Conservation (phyloP, 2,888 invertebrate species). For the Oscheius sp. region DNA sequence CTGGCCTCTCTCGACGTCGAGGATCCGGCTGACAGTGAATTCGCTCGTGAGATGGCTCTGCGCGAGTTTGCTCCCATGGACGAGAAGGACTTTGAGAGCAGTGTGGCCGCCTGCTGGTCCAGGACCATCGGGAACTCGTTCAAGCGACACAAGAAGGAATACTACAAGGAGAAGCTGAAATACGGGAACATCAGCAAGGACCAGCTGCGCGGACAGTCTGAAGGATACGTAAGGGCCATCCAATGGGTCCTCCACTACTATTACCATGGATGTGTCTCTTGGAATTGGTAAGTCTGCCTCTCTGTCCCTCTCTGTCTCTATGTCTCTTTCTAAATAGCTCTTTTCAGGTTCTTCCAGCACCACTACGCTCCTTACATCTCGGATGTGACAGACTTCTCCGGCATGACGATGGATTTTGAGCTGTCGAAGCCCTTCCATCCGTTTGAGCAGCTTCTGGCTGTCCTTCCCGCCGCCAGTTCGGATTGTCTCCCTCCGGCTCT, state of each 20-base stretch:
- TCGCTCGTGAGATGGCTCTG: conserved; percentile 48
- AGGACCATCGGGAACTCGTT: conserved; percentile 81
- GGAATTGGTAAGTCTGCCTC: conserved; percentile 87
- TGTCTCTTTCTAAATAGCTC: neutral
- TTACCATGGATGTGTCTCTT: conserved; percentile 93
- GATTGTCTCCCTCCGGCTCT: conserved; percentile 83
- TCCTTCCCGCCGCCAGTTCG: conserved; percentile 88
- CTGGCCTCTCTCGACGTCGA: conserved; percentile 10
- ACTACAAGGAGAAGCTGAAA: conserved; percentile 80
- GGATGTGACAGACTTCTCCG: conserved; percentile 85
- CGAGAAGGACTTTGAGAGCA: conserved; percentile 60
- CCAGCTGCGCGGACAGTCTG: conserved; percentile 85
- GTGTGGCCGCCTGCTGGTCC: conserved; percentile 60
- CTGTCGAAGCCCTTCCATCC: conserved; percentile 89
- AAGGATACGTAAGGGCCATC: conserved; percentile 89
- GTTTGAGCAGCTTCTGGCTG: conserved; percentile 89
- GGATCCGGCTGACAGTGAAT: conserved; percentile 47
- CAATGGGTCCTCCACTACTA: conserved; percentile 98
- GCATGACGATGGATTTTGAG: conserved; percentile 85
- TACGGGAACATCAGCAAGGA: conserved; percentile 85
- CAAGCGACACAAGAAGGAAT: conserved; percentile 86
- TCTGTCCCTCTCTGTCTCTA: neutral
- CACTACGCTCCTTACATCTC: conserved; percentile 97
- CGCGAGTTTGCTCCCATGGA: conserved; percentile 49
- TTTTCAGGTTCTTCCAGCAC: conserved; percentile 83